Conservation (phyloP, 2,888 invertebrate species). For the Leucoma salicis region DNA sequence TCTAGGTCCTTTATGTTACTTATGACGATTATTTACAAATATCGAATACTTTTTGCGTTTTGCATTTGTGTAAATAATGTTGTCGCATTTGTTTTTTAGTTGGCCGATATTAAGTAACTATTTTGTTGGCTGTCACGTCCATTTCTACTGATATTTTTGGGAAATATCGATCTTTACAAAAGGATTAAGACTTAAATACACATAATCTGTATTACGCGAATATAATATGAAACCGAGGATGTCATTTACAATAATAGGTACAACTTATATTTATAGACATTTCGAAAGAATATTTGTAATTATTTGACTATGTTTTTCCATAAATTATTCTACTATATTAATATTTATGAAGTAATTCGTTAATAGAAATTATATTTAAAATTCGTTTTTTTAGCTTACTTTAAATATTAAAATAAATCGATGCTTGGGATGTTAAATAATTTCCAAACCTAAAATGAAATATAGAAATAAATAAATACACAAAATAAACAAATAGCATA, state of each 20-base stretch:
- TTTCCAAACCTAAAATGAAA: neutral
- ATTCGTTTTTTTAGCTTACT: constrained; percentile 57
- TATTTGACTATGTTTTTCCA: constrained; percentile 1
- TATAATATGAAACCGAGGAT: neutral
- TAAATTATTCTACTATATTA: constrained; percentile 26
- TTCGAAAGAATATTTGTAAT: neutral
- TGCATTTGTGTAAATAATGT: constrained; percentile 50
- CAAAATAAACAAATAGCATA: neutral
- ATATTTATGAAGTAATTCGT: constrained; percentile 38
- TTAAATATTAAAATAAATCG: constrained; percentile 18
- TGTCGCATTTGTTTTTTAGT: constrained; percentile 17
- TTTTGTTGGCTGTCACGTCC: constrained; percentile 5
- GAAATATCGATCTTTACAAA: no score
- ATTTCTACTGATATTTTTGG: neutral
- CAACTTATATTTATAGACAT: neutral
- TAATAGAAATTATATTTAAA: constrained; percentile 50
- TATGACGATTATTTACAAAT: constrained; percentile 73
- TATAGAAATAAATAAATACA: neutral
- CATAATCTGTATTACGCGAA: neutral
- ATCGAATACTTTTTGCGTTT: constrained; percentile 48
- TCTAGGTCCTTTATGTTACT: constrained; percentile 67
- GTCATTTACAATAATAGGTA: no score
- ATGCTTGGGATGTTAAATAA: constrained; percentile 5
- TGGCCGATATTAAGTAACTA: neutral
- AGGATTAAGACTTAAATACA: neutral